Conservation (phyloP, 1,140 invertebrate genomes). For the Homarus americanus region DNA sequence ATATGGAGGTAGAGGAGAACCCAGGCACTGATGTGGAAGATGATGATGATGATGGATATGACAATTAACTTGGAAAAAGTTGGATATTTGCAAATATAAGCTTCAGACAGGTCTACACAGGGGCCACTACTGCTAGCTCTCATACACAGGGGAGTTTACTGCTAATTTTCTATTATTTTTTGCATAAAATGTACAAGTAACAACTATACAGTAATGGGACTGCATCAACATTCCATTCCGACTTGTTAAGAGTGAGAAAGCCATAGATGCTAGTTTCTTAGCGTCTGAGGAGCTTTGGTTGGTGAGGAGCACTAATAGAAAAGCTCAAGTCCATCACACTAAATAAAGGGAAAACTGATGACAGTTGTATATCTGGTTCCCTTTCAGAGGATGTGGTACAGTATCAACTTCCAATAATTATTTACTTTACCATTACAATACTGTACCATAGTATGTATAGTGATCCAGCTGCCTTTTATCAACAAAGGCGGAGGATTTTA, state of each 20-base stretch:
- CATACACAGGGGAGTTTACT: background rate
- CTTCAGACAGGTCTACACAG: background rate
- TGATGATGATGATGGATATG: background rate
- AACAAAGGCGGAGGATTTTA: too few species aligned
- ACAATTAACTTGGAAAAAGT: background rate
- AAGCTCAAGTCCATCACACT: background rate
- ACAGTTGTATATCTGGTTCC: background rate
- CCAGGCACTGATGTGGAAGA: slow-evolving; percentile 23
- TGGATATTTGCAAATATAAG: background rate
- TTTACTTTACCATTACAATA: too few species aligned
- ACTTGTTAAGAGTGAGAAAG: background rate
- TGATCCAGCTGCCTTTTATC: too few species aligned
- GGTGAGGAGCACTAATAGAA: background rate
- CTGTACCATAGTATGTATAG: too few species aligned
- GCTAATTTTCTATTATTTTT: background rate
- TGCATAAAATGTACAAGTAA: background rate
- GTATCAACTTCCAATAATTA: background rate
- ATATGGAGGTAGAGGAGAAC: slow-evolving; percentile 62
- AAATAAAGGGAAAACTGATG: background rate
- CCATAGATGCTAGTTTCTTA: background rate
- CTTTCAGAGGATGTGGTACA: background rate
- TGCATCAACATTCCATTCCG: background rate
- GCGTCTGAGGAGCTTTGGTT: background rate
- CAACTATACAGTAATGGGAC: background rate
- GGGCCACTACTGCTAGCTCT: background rate